Evolutionary conservation across 1,140 invertebrate genomes (phyloP).

Genomic region (Metaphire vulgaris): DNA sequence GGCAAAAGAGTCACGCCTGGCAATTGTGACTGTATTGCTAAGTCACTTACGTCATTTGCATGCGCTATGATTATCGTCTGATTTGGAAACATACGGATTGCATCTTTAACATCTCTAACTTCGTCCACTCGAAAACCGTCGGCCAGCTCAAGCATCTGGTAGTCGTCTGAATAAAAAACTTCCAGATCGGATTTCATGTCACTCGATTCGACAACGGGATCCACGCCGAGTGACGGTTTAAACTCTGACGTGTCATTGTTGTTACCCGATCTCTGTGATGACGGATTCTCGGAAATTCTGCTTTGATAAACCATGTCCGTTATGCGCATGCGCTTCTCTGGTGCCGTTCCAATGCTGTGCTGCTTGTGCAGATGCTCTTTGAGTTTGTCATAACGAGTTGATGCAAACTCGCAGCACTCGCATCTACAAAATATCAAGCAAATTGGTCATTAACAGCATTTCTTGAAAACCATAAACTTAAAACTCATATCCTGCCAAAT

Average conservation of each 20-base stretch:
- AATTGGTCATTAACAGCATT: not conserved
- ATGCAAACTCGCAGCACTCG: slow-evolving; percentile 54
- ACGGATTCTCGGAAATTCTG: not conserved
- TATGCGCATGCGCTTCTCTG: slow-evolving; percentile 17
- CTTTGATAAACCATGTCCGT: slow-evolving; percentile 18
- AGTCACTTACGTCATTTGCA: not conserved
- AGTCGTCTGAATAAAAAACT: not conserved
- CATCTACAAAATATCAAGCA: slow-evolving; percentile 37
- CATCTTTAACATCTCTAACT: not conserved
- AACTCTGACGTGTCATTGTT: too few relatives aligned
- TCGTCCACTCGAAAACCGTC: not conserved
- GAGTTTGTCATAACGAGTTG: slow-evolving; percentile 57
- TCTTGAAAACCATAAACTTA: too few relatives aligned
- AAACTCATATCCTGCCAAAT: too few relatives aligned
- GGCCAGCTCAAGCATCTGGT: not conserved
- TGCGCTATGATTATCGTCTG: not conserved
- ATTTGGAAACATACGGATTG: not conserved
- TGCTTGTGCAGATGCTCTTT: slow-evolving; percentile 53
- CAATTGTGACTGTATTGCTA: not conserved
- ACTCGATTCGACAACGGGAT: not conserved
- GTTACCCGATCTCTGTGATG: not conserved
- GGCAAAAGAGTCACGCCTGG: not conserved
- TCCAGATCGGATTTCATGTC: not conserved
- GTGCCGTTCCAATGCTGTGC: slow-evolving; percentile 33
- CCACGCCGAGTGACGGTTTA: not conserved